Base-by-base conservation (phyloP, 2,113 vertebrate genomes). In the Lampris megalopsis region DNA sequence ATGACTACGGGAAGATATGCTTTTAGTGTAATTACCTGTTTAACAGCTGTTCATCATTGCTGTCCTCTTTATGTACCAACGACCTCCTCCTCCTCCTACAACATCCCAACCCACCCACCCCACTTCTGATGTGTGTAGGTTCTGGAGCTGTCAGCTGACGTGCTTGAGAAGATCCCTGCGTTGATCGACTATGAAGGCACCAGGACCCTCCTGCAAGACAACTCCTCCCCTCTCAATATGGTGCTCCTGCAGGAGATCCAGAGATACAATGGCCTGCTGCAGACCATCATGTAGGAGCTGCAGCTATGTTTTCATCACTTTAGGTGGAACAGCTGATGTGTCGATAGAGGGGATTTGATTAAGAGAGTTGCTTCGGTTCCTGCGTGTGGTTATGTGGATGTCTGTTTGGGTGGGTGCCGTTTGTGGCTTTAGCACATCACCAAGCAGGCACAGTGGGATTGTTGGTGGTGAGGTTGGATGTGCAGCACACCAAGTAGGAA, bases 221-320 rank as follows among this genome's bases (percentile, higher is more conserved):
- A 96, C 71, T 92, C 93, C 0, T 95, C 94, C 6, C 96, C 96
- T 0, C 92, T 97, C 47, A 96, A 95, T 43, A 95, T 96, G 53
- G 96, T 97, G 48, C 84, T 98, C 59, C 89, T 97, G 68, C 96
- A 98, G 83, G 97, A 98, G 94, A 97, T 97, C 75, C 95, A 97
- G 85, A 94, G 95, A 92, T 98, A 97, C 86, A 97, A 97, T 82
- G 81, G 85, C 35, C 89, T 98, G 63, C 92, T 97, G 65, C 68
- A 88, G 63, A 94, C 94, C 67, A 95, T 98, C 86, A 89, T 66
- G 95, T 96, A 79, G 9, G 86, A 49, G 40, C 50, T 43, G 1
- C 38, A 24, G 24, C 24, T 24, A 24, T 24, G 24, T 24, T 24
- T 24, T 24, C 24, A 24, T 24, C 24, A 24, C 24, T 24, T 24